Base-by-base conservation (phyloP, 2,888 invertebrate genomes). In the Erannis defoliaria region DNA sequence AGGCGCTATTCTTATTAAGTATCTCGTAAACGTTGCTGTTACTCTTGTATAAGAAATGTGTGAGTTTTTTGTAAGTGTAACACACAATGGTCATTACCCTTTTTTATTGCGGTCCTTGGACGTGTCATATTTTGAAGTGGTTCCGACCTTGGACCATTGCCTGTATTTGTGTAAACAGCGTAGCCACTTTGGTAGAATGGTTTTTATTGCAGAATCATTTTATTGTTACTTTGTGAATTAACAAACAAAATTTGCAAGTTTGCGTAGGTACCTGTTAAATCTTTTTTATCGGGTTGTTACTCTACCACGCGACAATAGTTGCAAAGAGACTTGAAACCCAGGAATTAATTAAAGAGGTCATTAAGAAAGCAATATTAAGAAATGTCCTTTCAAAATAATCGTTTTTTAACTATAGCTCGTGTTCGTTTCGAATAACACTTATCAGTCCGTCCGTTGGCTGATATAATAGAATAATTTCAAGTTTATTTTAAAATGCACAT, bases 1-100 rank as follows among this genome's bases (percentile, higher is more conserved):
- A 78, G 75, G 75, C 73, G 77, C 72, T 81, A 80, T 76, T 80
- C 80, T 80, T 77, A 77, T 80, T 81, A 79, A 82, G 79, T 69
- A 73, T 76, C 62, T 81, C 68, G 67, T 72, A 72, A 72, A 70
- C 64, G 66, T 61, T 55, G 57, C 49, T 61, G 62, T 66, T 62
- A 58, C 62, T 64, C 64, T 64, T 59, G 53, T 66, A 63, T 50
- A 55, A 50, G 49, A 40, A 55, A 63, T 58, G 63, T 51, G 58
- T 54, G 53, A 57, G 35, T 57, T 62, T 56, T 43, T 53, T 54
- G 48, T 35, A 38, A 53, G 42, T 56, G 62, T 62, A 57, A 57
- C 56, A 51, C 48, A 61, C 58, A 63, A 55, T 55, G 50, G 40
- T 49, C 49, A 58, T 62, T 63, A 51, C 51, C 40, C 29, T 45